Percentiles rank a stretch among this genome's conserved stretches.
Evolutionary conservation across 1,140 invertebrate genomes (phyloP).

Genomic region (Papilio xuthus): DNA sequence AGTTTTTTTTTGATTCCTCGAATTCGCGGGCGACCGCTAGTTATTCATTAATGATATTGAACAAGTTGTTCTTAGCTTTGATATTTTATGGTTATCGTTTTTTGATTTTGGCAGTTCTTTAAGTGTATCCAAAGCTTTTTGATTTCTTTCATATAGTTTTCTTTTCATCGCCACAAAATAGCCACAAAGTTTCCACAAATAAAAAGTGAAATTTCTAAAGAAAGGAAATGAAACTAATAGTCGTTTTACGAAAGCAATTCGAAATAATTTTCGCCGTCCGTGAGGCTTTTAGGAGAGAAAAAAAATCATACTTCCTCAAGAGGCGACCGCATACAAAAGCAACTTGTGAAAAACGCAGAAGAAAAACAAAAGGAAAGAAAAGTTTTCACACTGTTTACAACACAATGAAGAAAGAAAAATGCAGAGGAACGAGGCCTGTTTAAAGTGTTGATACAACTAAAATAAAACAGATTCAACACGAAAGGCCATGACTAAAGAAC

Average conservation of each 20-base stretch:
- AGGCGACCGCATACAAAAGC: slow-evolving; percentile 38
- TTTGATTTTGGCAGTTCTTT: not conserved
- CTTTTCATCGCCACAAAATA: slow-evolving; percentile 9
- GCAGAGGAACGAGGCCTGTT: slow-evolving; percentile 9
- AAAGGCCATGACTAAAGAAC: not conserved
- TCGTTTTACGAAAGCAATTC: slow-evolving; percentile 36
- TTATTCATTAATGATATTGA: too few species aligned
- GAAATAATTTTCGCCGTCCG: slow-evolving; percentile 36
- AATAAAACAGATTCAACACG: not conserved
- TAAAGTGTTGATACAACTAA: slow-evolving; percentile 20
- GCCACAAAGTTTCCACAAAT: not conserved
- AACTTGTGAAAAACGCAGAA: slow-evolving; percentile 38
- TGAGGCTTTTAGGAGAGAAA: slow-evolving; percentile 31
- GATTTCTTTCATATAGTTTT: not conserved
- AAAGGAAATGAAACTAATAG: slow-evolving; percentile 39
- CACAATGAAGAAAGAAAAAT: slow-evolving; percentile 39
- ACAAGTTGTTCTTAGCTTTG: not conserved
- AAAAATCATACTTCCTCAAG: slow-evolving; percentile 37
- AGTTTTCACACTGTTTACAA: slow-evolving; percentile 40
- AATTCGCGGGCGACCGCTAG: too few species aligned
- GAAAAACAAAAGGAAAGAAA: slow-evolving; percentile 37
- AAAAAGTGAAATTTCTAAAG: slow-evolving; percentile 16
- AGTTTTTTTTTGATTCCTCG: too few species aligned
- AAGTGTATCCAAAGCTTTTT: not conserved
- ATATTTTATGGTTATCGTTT: not conserved